These are phyloP conservation scores for Cosmorhoe ocellata DNA, from an alignment of 2,888 invertebrate genomes.

Conservation along the genomic window DNA sequence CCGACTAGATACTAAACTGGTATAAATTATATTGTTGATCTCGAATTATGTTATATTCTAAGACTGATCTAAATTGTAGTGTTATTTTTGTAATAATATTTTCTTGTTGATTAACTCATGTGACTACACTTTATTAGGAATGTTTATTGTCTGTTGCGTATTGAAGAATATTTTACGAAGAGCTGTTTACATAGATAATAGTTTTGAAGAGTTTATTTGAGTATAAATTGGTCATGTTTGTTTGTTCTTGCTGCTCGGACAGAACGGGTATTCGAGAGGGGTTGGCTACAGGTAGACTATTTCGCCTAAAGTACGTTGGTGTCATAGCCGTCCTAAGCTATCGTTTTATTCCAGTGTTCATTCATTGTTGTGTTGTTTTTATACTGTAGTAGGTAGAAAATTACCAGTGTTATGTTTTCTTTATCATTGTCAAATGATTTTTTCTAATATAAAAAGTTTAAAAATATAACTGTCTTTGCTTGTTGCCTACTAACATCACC, in stretches of 20 bases:
- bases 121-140: slow-evolving; percentile 56
- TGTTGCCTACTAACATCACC: slow-evolving; percentile 53
- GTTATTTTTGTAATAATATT: slow-evolving; percentile 49
- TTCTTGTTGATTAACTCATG: slow-evolving; percentile 50
- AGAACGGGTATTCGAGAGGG: slow-evolving; percentile 75
- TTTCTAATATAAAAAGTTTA: slow-evolving; percentile 59
- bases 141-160: slow-evolving; percentile 66
- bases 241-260: slow-evolving; percentile 73
- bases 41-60: slow-evolving; percentile 31
- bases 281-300: slow-evolving; percentile 71
- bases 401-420: slow-evolving; percentile 61
- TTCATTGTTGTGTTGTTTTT: slow-evolving; percentile 47
- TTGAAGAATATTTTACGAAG: slow-evolving; percentile 66
- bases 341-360: slow-evolving; percentile 28
- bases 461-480: slow-evolving; percentile 64
- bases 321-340: slow-evolving; percentile 28
- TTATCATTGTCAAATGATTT: slow-evolving; percentile 63
- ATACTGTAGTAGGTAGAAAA: slow-evolving; percentile 61
- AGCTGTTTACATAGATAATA: slow-evolving; percentile 54
- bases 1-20: slow-evolving; percentile 16
- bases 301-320: slow-evolving; percentile 19
- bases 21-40: slow-evolving; percentile 38
- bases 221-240: slow-evolving; percentile 58
- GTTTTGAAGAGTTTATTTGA: slow-evolving; percentile 60
- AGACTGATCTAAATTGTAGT: slow-evolving; percentile 39